A percentile compares a stretch with the other conserved stretches of the same genome.
Conservation (phyloP, 1,140 invertebrate species). For the Venturia canescens region DNA sequence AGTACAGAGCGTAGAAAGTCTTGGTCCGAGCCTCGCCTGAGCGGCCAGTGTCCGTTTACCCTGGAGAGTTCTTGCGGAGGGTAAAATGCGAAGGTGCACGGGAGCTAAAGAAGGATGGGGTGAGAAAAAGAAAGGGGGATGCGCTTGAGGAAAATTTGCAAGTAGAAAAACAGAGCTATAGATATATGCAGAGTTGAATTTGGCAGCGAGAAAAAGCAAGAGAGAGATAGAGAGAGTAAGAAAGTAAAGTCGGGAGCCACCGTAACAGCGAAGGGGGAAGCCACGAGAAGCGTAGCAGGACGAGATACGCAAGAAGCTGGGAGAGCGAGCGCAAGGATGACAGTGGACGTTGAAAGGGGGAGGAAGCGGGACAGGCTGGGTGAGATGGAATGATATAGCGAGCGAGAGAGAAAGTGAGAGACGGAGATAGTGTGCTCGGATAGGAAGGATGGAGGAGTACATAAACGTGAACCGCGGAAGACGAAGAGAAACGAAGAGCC, state of each 20-base stretch:
- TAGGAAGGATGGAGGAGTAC: slow-evolving; percentile 2
- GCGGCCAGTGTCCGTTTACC: slow-evolving; percentile 48
- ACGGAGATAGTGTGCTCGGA: not conserved
- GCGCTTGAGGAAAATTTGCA: not conserved
- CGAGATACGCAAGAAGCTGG: slow-evolving; percentile 1
- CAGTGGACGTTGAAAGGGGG: not conserved
- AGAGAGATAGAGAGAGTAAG: slow-evolving; percentile 32
- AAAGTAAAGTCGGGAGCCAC: slow-evolving; percentile 38
- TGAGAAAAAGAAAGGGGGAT: slow-evolving; percentile 32
- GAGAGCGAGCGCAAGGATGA: slow-evolving; percentile 16
- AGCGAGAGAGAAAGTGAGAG: not conserved
- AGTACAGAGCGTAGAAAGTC: not conserved
- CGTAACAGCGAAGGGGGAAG: slow-evolving; percentile 16
- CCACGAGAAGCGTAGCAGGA: slow-evolving; percentile 21
- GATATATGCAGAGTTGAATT: not conserved
- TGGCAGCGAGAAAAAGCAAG: not conserved
- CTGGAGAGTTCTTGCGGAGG: slow-evolving; percentile 43
- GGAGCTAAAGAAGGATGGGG: slow-evolving; percentile 5
- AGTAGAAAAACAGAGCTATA: slow-evolving; percentile 13
- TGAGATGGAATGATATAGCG: slow-evolving; percentile 5
- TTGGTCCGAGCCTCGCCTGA: slow-evolving; percentile 27
- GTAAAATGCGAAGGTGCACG: slow-evolving; percentile 18
- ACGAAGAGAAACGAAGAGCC: not conserved
- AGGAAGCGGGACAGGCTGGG: not conserved
- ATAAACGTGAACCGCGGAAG: slow-evolving; percentile 41